Conservation (phyloP, 2,113 vertebrate genomes). For the Mustelus asterias region DNA sequence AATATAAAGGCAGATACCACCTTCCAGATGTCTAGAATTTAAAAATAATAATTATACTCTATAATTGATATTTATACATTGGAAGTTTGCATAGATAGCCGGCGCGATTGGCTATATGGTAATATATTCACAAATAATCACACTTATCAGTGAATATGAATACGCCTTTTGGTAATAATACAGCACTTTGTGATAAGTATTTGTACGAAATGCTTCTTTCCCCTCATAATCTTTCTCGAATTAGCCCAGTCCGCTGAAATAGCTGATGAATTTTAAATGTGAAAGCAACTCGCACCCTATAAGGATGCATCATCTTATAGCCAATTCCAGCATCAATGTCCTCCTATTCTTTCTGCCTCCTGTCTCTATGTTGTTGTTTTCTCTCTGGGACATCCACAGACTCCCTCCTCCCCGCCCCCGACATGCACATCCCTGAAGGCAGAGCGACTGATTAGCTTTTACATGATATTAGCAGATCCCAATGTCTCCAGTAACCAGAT, state of each 20-base stretch:
- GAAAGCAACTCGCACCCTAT: neutral
- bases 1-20: neutral
- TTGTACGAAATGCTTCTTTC: neutral
- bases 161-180: neutral
- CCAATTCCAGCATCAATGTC: neutral
- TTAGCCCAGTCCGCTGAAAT: neutral
- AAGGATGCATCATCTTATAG: neutral
- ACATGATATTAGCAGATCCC: slow-evolving; percentile 42
- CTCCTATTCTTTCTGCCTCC: too few relatives aligned
- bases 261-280: neutral
- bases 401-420: neutral
- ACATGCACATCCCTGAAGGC: slow-evolving; percentile 9
- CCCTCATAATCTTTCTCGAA: neutral
- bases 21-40: neutral
- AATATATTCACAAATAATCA: slow-evolving; percentile 11
- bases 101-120: neutral
- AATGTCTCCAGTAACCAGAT: slow-evolving; percentile 42
- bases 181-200: neutral
- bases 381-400: neutral
- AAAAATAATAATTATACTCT: neutral
- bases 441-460: slow-evolving; percentile 33
- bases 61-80: neutral
- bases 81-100: neutral
- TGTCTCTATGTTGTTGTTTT: neutral
- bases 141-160: neutral